Percentiles rank a stretch among this genome's conserved stretches.
Evolutionary conservation across 2,888 invertebrate species (phyloP).

Genomic region (Agrotis segetum): DNA sequence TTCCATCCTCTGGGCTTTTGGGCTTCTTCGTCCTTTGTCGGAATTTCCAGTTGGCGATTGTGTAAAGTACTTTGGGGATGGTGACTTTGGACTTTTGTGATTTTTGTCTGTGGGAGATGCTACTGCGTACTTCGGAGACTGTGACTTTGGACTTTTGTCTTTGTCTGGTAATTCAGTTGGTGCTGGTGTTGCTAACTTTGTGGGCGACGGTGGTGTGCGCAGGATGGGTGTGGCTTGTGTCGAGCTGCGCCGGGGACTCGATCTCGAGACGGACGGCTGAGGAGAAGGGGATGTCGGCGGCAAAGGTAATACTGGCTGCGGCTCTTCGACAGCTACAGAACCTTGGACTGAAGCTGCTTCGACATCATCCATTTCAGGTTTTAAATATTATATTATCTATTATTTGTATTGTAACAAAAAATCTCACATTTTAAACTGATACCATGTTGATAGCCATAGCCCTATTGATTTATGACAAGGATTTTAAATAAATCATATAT

Average conservation of each 20-base stretch:
- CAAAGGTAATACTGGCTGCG: slow-evolving; percentile 3
- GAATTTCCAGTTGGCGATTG: slow-evolving; percentile 2
- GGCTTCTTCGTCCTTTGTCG: slow-evolving; percentile 36
- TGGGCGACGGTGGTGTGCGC: slow-evolving; percentile 12
- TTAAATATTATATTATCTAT: slow-evolving; percentile 40
- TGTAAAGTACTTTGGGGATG: slow-evolving; percentile 20
- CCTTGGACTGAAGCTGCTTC: slow-evolving; percentile 46
- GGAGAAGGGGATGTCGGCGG: slow-evolving; percentile 5
- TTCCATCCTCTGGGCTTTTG: slow-evolving; percentile 51
- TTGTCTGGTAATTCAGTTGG: slow-evolving; percentile 13
- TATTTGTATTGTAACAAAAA: slow-evolving; percentile 62
- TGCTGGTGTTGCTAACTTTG: slow-evolving; percentile 15
- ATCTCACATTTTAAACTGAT: slow-evolving; percentile 67
- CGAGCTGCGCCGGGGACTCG: slow-evolving; percentile 32
- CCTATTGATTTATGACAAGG: slow-evolving; percentile 72
- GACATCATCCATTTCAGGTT: slow-evolving; percentile 57
- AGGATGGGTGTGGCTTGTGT: slow-evolving; percentile 21
- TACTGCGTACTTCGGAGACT: slow-evolving; percentile 13
- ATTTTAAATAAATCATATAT: slow-evolving; percentile 43
- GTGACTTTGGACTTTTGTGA: slow-evolving; percentile 38
- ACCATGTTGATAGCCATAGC: slow-evolving; percentile 70
- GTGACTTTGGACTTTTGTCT: slow-evolving; percentile 6
- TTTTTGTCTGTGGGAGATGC: slow-evolving; percentile 23
- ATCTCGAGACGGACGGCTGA: background rate
- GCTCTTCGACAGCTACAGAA: slow-evolving; percentile 20